Evolutionary conservation across 2,113 vertebrate genomes (phyloP), one percentile per base, ranked within the genome.

Genomic region (Apodemus sylvaticus): DNA sequence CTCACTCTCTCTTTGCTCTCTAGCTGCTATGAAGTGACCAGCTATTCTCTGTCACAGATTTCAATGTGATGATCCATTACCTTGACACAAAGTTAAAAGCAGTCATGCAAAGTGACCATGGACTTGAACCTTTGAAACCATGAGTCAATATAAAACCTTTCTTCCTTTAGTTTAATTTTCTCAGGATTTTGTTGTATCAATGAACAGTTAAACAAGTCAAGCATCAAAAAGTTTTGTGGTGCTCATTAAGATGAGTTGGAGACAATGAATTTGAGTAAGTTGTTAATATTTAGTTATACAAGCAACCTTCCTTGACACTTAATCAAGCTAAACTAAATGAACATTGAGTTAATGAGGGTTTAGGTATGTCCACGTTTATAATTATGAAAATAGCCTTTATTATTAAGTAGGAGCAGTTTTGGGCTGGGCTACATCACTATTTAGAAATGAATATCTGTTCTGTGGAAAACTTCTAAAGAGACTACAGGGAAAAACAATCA

Each of bases 311-410:
- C 36, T 20, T 90, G 45, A 86, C 29, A 66, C 19, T 70, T 55
- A 71, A 55, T 97, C 89, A 96, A 93, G 71, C 31, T 88, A 85
- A 95, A 93, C 90, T 96, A 79, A 97, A 82, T 76, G 71, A 81
- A 83, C 22, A 70, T 26, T 29, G 29, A 95, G 42, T 58, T 89
- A 97, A 96, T 91, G 70, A 95, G 64, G 73, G 73, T 86, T 79
- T 70, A 89, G 93, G 42, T 95, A 79, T 87, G 74, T 68, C 34
- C 45, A 87, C 26, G 14, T 62, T 68, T 39, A 79, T 77, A 90
- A 96, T 96, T 85, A 85, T 89, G 70, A 85, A 96, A 96, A 86
- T 3, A 86, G 68, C 13, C 81, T 68, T 96, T 94, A 53, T 39
- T 24, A 86, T 73, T 89, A 78, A 95, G n/a, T 16, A 79, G n/a